Conservation (phyloP, 2,797 vertebrate species). For the Arremon aurantiirostris region DNA sequence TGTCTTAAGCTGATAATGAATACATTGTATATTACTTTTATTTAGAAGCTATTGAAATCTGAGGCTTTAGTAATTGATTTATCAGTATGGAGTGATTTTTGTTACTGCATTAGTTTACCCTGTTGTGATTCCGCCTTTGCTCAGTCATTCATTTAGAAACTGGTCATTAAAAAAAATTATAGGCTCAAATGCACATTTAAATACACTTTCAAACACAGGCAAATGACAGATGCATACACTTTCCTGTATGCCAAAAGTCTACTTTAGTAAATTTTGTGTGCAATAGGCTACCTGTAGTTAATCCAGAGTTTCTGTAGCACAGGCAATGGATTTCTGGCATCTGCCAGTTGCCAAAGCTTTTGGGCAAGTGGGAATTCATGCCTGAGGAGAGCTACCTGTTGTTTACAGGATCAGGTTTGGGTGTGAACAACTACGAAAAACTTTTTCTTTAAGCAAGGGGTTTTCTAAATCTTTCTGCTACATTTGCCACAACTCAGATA, state of each 20-base stretch:
- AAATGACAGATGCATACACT: neutral
- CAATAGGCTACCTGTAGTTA: neutral
- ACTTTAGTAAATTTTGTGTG: neutral
- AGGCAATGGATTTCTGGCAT: neutral
- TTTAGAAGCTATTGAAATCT: neutral
- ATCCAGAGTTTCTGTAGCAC: neutral
- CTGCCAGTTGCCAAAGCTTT: neutral
- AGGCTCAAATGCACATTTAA: neutral
- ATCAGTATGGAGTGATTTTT: neutral
- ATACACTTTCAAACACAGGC: neutral
- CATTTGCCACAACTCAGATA: neutral
- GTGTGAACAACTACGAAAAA: neutral
- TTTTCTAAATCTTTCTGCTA: neutral
- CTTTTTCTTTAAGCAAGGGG: neutral
- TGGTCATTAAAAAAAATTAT: neutral
- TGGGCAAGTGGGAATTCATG: neutral
- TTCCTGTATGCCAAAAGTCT: neutral
- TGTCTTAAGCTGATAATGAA: neutral
- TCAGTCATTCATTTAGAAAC: neutral
- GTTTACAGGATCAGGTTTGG: neutral
- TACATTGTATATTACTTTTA: neutral
- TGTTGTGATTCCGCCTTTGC: neutral
- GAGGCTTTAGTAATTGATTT: neutral
- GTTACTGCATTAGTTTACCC: neutral
- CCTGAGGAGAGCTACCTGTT: neutral